These are phyloP conservation scores for Microplitis manilae DNA, from an alignment of 2,888 invertebrate species.

Conservation along the genomic window DNA sequence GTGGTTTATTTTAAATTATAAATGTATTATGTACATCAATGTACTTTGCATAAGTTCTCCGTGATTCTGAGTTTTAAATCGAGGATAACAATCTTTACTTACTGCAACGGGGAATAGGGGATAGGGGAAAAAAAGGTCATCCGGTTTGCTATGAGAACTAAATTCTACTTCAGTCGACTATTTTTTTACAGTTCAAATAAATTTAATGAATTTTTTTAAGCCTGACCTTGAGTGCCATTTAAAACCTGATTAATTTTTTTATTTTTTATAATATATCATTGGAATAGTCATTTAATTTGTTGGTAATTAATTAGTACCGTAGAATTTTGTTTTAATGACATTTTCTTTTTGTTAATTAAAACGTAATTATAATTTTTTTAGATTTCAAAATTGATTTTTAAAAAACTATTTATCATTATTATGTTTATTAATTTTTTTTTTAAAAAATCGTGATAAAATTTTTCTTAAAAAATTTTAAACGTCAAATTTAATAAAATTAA, in stretches of 20 bases:
- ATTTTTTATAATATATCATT: too few relatives aligned
- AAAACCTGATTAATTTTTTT: background rate
- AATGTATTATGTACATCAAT: background rate
- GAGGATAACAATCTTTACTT: conserved; percentile 12
- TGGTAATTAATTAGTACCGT: too few relatives aligned
- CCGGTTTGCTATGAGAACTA: conserved; percentile 4
- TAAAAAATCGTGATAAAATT: too few relatives aligned
- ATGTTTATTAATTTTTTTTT: too few relatives aligned
- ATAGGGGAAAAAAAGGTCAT: conserved; percentile 12
- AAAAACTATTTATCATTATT: too few relatives aligned
- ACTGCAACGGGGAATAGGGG: background rate
- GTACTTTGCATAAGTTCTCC: conserved; percentile 8
- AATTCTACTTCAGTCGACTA: conserved; percentile 10
- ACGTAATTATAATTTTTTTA: background rate
- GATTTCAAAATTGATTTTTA: too few relatives aligned
- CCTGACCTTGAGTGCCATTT: background rate
- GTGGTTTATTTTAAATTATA: background rate
- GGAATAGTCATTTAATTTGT: too few relatives aligned
- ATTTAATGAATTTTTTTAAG: background rate
- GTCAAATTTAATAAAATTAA: too few relatives aligned
- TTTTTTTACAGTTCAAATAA: conserved; percentile 12
- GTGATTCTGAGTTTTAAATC: conserved; percentile 15
- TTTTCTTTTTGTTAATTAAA: background rate
- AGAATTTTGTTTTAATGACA: too few relatives aligned
- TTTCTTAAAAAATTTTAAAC: too few relatives aligned